Evolutionary conservation across 2,888 invertebrate species (phyloP).

Genomic region (Catocala fraxini): DNA sequence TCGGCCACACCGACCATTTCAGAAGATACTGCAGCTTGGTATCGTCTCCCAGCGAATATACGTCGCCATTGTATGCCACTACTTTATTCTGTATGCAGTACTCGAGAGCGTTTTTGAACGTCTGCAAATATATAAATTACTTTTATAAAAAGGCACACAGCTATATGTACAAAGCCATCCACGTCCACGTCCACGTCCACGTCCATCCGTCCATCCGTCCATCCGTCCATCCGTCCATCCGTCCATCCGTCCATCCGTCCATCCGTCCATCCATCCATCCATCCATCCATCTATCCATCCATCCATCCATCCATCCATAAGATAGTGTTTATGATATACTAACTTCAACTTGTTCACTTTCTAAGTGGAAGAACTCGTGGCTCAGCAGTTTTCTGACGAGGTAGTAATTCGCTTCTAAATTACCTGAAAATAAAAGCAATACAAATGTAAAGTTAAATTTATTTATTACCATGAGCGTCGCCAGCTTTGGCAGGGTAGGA

Average conservation of each 20-base stretch:
- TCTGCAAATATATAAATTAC: conserved; percentile 55
- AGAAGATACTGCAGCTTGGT: conserved; percentile 85
- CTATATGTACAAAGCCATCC: too few species aligned
- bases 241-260: too few species aligned
- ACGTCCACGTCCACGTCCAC: too few species aligned
- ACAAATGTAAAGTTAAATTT: neutral
- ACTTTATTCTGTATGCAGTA: conserved; percentile 68
- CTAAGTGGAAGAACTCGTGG: conserved; percentile 89
- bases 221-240: too few species aligned
- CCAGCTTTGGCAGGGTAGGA: too few species aligned
- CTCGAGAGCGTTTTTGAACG: conserved; percentile 62
- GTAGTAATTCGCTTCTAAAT: conserved; percentile 78
- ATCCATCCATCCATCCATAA: too few species aligned
- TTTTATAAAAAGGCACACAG: too few species aligned
- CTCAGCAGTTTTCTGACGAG: conserved; percentile 84
- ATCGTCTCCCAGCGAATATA: conserved; percentile 74
- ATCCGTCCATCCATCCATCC: too few species aligned
- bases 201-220: too few species aligned
- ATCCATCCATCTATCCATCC: too few species aligned
- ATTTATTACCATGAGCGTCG: conserved; percentile 1
- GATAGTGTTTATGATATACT: conserved; percentile 53
- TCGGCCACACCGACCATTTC: conserved; percentile 89
- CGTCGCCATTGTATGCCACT: conserved; percentile 68
- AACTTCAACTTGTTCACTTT: conserved; percentile 82
- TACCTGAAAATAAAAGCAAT: conserved; percentile 73